Conservation (phyloP, 2,888 invertebrate genomes). For the Agrotis puta region DNA sequence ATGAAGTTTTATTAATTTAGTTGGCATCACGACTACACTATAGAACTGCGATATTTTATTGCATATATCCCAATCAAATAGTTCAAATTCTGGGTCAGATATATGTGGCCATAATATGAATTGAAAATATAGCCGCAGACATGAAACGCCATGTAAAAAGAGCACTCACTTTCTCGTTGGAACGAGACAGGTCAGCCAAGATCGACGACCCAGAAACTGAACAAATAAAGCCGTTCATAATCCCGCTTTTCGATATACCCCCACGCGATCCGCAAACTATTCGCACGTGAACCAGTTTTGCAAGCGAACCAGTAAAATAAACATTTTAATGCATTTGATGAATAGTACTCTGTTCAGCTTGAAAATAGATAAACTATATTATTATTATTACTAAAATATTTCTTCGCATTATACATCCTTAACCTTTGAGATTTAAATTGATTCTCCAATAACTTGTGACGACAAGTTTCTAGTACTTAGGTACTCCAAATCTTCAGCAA, state of each 20-base stretch:
- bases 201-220: constrained; percentile 85
- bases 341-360: constrained; percentile 44
- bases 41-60: constrained; percentile 29
- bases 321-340: constrained; percentile 58
- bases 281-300: constrained; percentile 71
- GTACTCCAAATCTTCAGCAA: background rate
- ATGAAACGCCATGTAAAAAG: constrained; percentile 62
- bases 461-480: constrained; percentile 10
- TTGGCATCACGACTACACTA: constrained; percentile 20
- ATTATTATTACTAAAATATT: constrained; percentile 36
- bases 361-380: constrained; percentile 42
- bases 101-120: constrained; percentile 5
- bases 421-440: constrained; percentile 10
- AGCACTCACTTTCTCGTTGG: constrained; percentile 66
- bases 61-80: constrained; percentile 13
- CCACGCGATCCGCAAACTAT: constrained; percentile 73
- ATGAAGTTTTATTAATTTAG: constrained; percentile 50
- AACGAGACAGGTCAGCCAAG: constrained; percentile 81
- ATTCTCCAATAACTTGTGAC: background rate
- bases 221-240: constrained; percentile 73
- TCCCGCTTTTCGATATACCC: constrained; percentile 76
- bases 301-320: constrained; percentile 59
- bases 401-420: background rate
- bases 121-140: constrained; percentile 28
- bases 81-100: constrained; percentile 24